Evolutionary conservation across 2,888 invertebrate species (phyloP), one percentile per base, ranked within the genome.

Genomic region (Macroteleia sp.): DNA sequence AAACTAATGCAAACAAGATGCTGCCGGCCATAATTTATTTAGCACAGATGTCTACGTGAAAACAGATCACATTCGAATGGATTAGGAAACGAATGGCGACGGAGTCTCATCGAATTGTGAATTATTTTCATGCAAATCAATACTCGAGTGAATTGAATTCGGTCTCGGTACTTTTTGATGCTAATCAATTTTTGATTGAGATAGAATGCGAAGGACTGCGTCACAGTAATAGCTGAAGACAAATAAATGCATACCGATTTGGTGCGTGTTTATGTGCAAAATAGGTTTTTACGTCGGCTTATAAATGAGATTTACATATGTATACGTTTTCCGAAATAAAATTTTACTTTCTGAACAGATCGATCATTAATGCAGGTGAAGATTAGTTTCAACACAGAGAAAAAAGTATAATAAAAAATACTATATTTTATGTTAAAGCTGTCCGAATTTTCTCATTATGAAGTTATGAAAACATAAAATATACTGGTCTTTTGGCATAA

Each of bases 231-330:
- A 28, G 30, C 16, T 20, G 30, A 57, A 41, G 42, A 57, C 30
- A 42, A 57, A 57, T 57, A 42, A 54, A 39, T 42, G 41, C 42
- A 36, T 54, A 36, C 36, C 39, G 19, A 36, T 39, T 28, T 41
- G 12, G 56, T 34, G 28, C 1, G 34, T 46, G 28, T 61, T 61
- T 61, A 61, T 46, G 46, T 61, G 61, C 46, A 48, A 61, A 61
- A 36, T 44, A 61, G 32, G 34, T 61, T 61, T 61, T 61, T 61
- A 36, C 20, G 36, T 17, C 17, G 16, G 17, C 16, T 12, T 22
- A 22, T 59, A 44, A 59, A 34, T 12, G 30, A 17, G 16, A 46
- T 46, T 46, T 61, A 36, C 61, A 61, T 61, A 61, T 61, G 46
- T 61, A 61, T 61, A 19, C n/a, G n/a, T n/a, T n/a, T n/a, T n/a